Percentiles rank a stretch among this genome's conserved stretches.
phyloP scores from a whole-genome alignment of 2,888 invertebrate genomes.

The Eueremaeus valkanovi region DNA sequence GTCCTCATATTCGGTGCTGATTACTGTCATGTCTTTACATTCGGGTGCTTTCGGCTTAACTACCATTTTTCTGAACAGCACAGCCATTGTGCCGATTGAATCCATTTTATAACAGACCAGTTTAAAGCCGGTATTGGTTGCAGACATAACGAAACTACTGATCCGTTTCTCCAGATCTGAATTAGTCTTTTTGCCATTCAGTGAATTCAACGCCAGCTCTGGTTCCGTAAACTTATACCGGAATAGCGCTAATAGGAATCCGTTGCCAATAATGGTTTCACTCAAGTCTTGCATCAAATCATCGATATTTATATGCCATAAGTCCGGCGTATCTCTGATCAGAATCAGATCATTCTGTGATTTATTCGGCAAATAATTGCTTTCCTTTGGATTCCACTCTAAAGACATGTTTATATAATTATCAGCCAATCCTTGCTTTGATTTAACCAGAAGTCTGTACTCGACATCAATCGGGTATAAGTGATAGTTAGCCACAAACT shows the following conservation, averaged over 20 bases:
- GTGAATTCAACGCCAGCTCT: neutral
- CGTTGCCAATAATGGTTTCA: neutral
- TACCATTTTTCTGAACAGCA: neutral
- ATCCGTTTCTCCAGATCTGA: neutral
- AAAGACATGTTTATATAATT: neutral
- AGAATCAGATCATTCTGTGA: neutral
- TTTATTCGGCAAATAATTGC: neutral
- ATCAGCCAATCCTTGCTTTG: neutral
- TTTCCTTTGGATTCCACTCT: neutral
- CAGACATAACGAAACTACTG: neutral
- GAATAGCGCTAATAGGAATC: neutral
- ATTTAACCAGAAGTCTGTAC: constrained; percentile 55
- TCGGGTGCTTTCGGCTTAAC: neutral
- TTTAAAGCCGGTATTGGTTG: neutral
- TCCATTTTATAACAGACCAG: neutral
- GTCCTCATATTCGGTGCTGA: neutral
- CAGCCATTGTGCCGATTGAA: constrained; percentile 6
- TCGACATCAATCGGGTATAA: constrained; percentile 56
- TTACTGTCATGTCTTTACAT: neutral
- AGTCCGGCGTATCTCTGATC: neutral
- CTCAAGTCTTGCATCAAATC: neutral
- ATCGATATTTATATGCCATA: neutral
- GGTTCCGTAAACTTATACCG: neutral
- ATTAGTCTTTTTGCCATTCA: neutral
- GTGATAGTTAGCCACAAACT: constrained; percentile 33